Evolutionary conservation across 53 echinoderm and acorn worm species (phyloP).

Genomic region (Glandiceps talaboti): DNA sequence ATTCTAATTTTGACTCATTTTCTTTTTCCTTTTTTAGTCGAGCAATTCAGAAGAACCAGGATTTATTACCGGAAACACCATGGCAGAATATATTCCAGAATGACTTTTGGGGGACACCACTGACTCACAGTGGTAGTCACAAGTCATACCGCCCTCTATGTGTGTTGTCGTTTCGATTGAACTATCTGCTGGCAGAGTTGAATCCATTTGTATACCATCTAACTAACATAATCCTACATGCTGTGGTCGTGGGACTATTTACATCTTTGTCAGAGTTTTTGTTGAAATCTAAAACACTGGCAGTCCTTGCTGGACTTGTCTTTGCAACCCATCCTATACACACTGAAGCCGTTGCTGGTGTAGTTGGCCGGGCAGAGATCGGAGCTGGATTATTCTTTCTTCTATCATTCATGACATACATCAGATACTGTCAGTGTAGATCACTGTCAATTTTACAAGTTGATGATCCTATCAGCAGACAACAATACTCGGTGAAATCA

Average conservation of each 20-base stretch:
- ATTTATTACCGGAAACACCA: constrained; percentile 41
- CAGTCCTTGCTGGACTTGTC: constrained; percentile 41
- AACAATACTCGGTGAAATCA: constrained; percentile 4
- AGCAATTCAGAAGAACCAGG: constrained; percentile 51
- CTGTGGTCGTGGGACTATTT: constrained; percentile 29
- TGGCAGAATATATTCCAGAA: constrained; percentile 46
- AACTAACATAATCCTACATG: constrained; percentile 43
- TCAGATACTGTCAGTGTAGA: constrained; percentile 43
- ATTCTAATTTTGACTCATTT: too few species aligned
- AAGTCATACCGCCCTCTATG: constrained; percentile 77
- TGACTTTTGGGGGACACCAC: constrained; percentile 78
- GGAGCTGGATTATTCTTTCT: constrained; percentile 70
- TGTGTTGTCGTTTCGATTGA: constrained; percentile 56
- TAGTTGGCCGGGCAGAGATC: constrained; percentile 88
- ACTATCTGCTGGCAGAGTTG: constrained; percentile 43
- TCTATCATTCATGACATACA: constrained; percentile 59
- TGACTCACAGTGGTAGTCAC: constrained; percentile 62
- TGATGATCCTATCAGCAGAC: neutral
- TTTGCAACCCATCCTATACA: constrained; percentile 80
- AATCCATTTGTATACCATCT: constrained; percentile 69
- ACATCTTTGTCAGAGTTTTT: constrained; percentile 28
- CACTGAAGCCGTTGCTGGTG: constrained; percentile 92
- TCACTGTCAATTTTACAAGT: neutral
- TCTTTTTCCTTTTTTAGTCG: constrained; percentile 31
- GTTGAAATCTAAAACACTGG: constrained; percentile 22